These are phyloP conservation scores for Myrmecobius fasciatus DNA, from an alignment of 2,113 vertebrate genomes.

Conservation along the genomic window DNA sequence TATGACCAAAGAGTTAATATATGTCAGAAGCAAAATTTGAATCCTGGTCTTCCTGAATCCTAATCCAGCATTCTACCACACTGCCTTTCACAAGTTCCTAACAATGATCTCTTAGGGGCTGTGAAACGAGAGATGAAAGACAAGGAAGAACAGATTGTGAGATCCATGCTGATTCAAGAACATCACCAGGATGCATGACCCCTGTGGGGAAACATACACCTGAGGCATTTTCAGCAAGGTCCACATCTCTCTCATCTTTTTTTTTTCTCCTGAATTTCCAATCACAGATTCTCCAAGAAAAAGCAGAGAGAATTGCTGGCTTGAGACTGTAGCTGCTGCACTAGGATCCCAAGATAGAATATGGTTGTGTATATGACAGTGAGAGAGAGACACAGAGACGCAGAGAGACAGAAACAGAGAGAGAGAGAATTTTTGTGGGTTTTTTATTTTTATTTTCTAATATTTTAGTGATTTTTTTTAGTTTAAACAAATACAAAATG, in stretches of 20 bases:
- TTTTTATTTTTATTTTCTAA: no score
- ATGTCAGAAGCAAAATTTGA: neutral
- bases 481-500: no score
- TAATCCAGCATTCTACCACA: neutral
- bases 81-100: neutral
- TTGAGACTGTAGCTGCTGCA: neutral
- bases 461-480: no score
- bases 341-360: neutral
- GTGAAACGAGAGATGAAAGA: neutral
- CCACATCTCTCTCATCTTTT: neutral
- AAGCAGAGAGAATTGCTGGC: neutral
- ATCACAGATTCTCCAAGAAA: neutral
- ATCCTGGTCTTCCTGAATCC: neutral
- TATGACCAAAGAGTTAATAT: neutral
- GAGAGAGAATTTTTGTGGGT: no score
- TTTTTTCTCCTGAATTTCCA: neutral
- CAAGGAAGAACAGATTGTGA: neutral
- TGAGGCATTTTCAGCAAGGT: neutral
- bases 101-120: neutral
- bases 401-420: no score
- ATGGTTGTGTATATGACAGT: neutral
- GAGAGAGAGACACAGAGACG: no score
- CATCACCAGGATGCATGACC: neutral
- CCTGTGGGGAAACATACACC: neutral
- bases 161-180: neutral